Conservation (phyloP, 2,888 invertebrate genomes). For the Netelia virgata region DNA sequence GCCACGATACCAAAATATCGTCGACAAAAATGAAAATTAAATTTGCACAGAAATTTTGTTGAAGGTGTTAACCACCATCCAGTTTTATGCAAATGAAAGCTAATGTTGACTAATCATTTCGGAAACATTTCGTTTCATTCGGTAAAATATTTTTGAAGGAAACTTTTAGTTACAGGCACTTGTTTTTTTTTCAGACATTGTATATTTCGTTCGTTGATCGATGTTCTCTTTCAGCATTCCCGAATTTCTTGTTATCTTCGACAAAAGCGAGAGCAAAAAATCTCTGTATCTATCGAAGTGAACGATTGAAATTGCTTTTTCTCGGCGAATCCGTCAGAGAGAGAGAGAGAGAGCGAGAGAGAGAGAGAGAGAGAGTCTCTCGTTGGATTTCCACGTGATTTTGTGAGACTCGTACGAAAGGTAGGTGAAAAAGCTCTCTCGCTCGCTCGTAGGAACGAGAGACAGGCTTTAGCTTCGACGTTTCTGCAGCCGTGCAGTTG, state of each 20-base stretch:
- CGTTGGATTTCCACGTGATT: conserved; percentile 20
- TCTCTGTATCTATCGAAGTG: conserved; percentile 19
- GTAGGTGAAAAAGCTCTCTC: conserved; percentile 22
- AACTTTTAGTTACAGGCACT: not conserved
- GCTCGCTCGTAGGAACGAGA: conserved; percentile 33
- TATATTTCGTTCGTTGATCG: not conserved
- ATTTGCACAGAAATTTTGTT: no score
- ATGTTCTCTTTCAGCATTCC: not conserved
- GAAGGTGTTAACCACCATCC: no score
- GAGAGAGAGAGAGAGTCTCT: not conserved
- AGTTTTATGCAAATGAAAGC: no score
- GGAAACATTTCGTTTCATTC: no score
- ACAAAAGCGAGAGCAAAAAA: conserved; percentile 13
- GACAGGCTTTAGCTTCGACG: conserved; percentile 49
- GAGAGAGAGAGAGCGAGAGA: not conserved
- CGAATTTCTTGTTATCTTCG: conserved; percentile 17
- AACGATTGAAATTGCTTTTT: conserved; percentile 54
- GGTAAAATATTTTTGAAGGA: no score
- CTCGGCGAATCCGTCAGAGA: conserved; percentile 22
- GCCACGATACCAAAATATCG: no score
- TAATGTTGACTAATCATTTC: no score
- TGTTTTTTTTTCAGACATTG: not conserved
- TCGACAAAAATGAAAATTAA: no score
- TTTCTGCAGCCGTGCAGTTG: conserved; percentile 27
- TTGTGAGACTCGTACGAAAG: conserved; percentile 35